Conservation (phyloP, 2,113 vertebrate genomes). For the Psittacula cyanocephala region DNA sequence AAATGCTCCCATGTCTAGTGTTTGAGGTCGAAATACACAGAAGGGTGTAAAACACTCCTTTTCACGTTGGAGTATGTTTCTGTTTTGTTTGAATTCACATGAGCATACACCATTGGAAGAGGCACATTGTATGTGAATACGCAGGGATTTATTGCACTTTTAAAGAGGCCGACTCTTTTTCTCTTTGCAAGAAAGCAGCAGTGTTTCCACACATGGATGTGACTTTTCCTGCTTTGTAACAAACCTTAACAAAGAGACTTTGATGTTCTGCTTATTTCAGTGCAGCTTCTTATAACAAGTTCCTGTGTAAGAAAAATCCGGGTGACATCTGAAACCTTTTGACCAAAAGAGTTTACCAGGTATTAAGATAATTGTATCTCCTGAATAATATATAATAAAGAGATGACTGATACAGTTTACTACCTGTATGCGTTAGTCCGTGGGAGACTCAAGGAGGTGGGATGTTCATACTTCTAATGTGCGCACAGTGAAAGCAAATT, state of each 20-base stretch:
- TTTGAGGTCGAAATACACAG: background rate
- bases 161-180: rapidly evolving
- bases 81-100: background rate
- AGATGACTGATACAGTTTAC: background rate
- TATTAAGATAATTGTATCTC: background rate
- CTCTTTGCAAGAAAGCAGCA: background rate
- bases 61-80: background rate
- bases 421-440: background rate
- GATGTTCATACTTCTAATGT: background rate
- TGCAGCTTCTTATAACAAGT: background rate
- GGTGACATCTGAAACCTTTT: background rate
- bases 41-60: background rate
- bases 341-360: rapidly evolving
- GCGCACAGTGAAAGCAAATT: background rate
- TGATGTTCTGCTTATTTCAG: background rate
- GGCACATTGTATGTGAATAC: rapidly evolving
- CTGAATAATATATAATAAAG: background rate
- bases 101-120: background rate
- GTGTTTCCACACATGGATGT: background rate
- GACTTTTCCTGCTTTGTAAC: background rate
- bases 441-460: background rate
- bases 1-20: rapidly evolving
- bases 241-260: background rate
- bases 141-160: background rate
- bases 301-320: background rate